Base-by-base conservation (phyloP, 2,797 vertebrate genomes). In the Melanotaenia maccullochi region DNA sequence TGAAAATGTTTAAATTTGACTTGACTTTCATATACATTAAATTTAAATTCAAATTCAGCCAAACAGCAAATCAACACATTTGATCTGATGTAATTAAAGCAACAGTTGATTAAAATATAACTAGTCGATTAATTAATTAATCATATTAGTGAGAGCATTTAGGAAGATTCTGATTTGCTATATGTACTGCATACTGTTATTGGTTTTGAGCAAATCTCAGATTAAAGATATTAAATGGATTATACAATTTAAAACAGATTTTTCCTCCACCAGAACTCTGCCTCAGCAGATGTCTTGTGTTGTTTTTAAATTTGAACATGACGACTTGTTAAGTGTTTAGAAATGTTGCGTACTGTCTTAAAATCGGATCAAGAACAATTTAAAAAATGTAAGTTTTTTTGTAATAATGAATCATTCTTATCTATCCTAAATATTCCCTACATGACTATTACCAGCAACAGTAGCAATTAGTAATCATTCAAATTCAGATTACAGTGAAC, bases 401-500 rank as follows among this genome's bases (percentile, higher is more conserved):
- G 38, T 69, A 8, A 51, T 2, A 38, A 4, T 12, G 35, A 13
- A 16, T 60, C 1, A 44, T 7, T 75, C 8, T 51, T 22, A 59
- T 44, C 13, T 3, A 47, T 28, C 1, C 6, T 2, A 51, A 57
- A 28, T 11, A 9, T 55, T 71, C 40, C 5, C 6, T 36, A 9
- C 49, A 32, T 6, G 1, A 51, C 60, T 44, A 51, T 63, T 64
- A 5, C 32, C 22, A 36, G 40, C 32, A 44, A 33, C 32, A 57
- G 6, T n/a, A 32, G 7, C 11, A 44, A 52, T 47, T 62, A 78
- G 74, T 42, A 68, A 63, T 42, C 30, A 2, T 64, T 58, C 25
- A 55, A 68, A 71, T 73, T 36, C 5, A 62, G 42, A 30, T 9
- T 60, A 70, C 51, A 63, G 22, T 24, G 47, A 81, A 71, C 63